Percentiles rank a stretch among this genome's conserved stretches.
Conservation (phyloP, 2,888 invertebrate species). For the Caenorhabditis doughertyi region DNA sequence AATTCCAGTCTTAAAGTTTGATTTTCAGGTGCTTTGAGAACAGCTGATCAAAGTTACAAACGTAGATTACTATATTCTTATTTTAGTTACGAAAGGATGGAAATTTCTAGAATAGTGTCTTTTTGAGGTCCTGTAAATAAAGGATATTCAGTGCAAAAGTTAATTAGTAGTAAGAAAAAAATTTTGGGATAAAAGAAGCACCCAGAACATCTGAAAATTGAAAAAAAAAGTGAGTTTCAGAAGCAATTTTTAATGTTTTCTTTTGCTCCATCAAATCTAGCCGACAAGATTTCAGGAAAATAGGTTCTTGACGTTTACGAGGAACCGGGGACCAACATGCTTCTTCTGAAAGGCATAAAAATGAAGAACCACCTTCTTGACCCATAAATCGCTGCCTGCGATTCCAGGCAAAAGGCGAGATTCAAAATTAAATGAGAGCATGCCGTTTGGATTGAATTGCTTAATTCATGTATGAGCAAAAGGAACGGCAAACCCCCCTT, state of each 20-base stretch:
- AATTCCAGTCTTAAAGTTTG: background rate
- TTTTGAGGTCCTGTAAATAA: slow-evolving; percentile 26
- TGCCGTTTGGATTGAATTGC: slow-evolving; percentile 43
- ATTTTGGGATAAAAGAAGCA: background rate
- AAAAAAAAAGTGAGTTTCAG: background rate
- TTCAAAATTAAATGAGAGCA: slow-evolving; percentile 46
- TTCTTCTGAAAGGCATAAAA: background rate
- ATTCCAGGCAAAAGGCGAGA: background rate
- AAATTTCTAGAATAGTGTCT: background rate
- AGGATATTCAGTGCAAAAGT: slow-evolving; percentile 26
- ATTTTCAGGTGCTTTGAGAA: slow-evolving; percentile 14
- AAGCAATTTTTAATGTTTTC: background rate
- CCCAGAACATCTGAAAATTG: background rate
- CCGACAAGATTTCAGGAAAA: background rate
- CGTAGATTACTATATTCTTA: background rate
- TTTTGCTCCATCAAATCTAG: background rate
- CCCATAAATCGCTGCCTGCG: slow-evolving; percentile 12
- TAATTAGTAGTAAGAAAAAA: slow-evolving; percentile 44
- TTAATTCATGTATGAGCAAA: slow-evolving; percentile 52
- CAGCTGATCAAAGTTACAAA: slow-evolving; percentile 26
- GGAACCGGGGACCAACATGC: slow-evolving; percentile 1
- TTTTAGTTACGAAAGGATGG: background rate
- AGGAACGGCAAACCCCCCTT: slow-evolving; percentile 42
- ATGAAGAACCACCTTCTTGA: slow-evolving; percentile 31
- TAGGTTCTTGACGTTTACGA: background rate